phyloP scores from a whole-genome alignment of 1,140 invertebrate genomes.

The Cardiocondyla obscurior region DNA sequence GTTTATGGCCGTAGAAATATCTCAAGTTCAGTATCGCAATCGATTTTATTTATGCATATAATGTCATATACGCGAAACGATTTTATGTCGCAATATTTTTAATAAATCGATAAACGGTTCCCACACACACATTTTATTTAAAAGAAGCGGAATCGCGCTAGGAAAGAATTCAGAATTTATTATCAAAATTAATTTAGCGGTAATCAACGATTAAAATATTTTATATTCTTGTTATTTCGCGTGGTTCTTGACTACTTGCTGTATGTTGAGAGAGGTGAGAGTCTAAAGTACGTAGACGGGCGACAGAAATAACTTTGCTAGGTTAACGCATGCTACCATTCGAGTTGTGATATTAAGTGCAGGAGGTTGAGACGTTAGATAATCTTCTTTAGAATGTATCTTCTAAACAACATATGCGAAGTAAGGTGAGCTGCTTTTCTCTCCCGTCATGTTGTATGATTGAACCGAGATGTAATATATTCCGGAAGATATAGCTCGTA shows the following conservation, averaged over 20 bases:
- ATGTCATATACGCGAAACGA: no score
- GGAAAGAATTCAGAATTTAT: neutral
- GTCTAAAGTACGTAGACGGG: constrained; percentile 7
- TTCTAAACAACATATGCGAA: neutral
- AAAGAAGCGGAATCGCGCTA: no score
- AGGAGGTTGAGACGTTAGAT: constrained; percentile 12
- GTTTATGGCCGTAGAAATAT: neutral
- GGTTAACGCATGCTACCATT: constrained; percentile 40
- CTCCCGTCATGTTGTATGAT: neutral
- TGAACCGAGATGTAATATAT: neutral
- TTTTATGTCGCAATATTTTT: no score
- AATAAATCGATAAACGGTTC: no score
- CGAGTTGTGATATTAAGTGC: constrained; percentile 9
- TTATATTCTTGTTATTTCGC: neutral
- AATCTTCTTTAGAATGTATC: constrained; percentile 17
- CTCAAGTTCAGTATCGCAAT: neutral
- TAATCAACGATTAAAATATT: constrained; percentile 27
- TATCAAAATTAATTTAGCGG: neutral
- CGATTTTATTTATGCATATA: neutral
- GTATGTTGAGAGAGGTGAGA: neutral
- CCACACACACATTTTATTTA: no score
- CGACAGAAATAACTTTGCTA: constrained; percentile 32
- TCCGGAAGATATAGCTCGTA: neutral
- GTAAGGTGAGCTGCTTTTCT: neutral
- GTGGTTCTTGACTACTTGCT: neutral